Base-by-base conservation (phyloP, 2,888 invertebrate genomes). In the Habroteleia sp. region DNA sequence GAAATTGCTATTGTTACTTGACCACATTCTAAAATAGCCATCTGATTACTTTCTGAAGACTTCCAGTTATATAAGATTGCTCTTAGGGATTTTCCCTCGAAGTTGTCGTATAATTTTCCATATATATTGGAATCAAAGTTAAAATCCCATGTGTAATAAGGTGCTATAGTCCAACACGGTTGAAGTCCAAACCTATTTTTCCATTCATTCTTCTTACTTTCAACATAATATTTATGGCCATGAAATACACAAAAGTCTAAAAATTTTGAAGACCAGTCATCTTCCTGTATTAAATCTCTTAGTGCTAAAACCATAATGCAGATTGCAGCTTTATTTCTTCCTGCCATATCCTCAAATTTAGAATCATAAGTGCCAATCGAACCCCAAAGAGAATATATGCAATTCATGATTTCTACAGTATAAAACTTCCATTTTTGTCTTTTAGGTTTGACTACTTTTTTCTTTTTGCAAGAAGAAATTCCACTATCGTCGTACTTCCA, bases 361-460 rank as follows among this genome's bases (percentile, higher is more conserved):
- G 76, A 52, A 68, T 87, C 85, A 39, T 85, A 84, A 0, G 82
- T 75, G 0, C 88, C 84, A 1, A 88, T 54, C 0, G 85, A 87
- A 0, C 88, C 87, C 87, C 88, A 88, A 1, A 86, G 42, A 0
- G 88, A 88, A 29, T 85, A 87, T 4, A 88, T 83, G 1, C 84
- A 76, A 39, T 83, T 82, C 0, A 81, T 76, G 5, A 88, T 82
- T 54, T 88, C 87, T 10, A 87, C 79, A 0, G 79, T 77, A 7
- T 87, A 88, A 54, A 85, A 77, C 11, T 87, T 87, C 86, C 86
- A 88, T 3, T 73, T 80, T 1, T 76, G 79, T 20, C 79, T 82
- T 5, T 77, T 58, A 0, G 16, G 8, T 7, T 2, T 35, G 23
- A 27, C 4, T 5, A 8, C 14, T 29, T 73, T 60, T 7, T 50